phyloP scores from a whole-genome alignment of 2,113 vertebrate genomes.

The Mobula hypostoma region DNA sequence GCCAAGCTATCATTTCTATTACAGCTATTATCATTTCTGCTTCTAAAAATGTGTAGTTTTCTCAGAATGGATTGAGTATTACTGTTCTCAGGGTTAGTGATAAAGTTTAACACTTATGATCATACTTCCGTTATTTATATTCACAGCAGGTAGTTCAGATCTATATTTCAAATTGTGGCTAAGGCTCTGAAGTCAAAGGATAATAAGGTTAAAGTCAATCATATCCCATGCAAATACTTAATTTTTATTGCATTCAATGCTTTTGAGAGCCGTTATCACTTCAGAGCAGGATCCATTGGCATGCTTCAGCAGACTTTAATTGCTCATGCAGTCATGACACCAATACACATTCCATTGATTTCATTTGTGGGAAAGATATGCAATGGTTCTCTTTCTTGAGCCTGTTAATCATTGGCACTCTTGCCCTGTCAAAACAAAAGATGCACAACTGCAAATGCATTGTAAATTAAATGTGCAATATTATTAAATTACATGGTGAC shows the following conservation, averaged over 20 bases:
- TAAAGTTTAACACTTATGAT: slow-evolving; percentile 16
- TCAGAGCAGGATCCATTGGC: not conserved
- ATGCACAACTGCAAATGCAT: not conserved
- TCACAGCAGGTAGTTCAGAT: not conserved
- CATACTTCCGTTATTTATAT: not conserved
- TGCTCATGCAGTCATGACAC: not conserved
- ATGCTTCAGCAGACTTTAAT: not conserved
- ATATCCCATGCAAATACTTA: not conserved
- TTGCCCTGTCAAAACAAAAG: slow-evolving; percentile 13
- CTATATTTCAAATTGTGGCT: too few relatives aligned
- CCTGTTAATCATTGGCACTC: not conserved
- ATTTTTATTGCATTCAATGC: not conserved
- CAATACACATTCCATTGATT: slow-evolving; percentile 22
- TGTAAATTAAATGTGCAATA: not conserved
- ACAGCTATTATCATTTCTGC: too few relatives aligned
- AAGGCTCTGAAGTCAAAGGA: not conserved
- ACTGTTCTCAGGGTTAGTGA: not conserved
- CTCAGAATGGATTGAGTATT: not conserved
- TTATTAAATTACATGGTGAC: not conserved
- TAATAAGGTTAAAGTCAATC: not conserved
- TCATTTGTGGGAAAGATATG: not conserved
- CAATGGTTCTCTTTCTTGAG: not conserved
- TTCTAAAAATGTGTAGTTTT: not conserved
- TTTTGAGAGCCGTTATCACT: not conserved
- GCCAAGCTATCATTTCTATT: not conserved